These are phyloP conservation scores for Leptodirus hochenwartii DNA, from an alignment of 2,888 invertebrate species.

Conservation along the genomic window DNA sequence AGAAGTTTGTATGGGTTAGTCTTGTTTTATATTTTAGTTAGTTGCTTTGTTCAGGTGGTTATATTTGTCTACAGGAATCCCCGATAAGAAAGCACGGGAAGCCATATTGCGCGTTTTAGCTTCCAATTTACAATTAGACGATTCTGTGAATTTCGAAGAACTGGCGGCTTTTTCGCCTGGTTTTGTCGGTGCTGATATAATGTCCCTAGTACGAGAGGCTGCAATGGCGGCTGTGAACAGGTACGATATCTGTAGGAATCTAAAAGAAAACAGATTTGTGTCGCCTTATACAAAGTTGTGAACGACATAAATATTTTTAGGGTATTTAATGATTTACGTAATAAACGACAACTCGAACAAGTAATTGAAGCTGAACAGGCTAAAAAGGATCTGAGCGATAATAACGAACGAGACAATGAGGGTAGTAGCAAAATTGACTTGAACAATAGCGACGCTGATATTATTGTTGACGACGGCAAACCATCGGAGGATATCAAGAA, in stretches of 20 bases:
- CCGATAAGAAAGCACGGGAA: constrained; percentile 62
- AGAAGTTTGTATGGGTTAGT: constrained; percentile 85
- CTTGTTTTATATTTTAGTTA: too few relatives aligned
- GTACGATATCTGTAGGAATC: constrained; percentile 19
- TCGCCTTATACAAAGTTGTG: constrained; percentile 1
- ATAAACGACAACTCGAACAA: not conserved
- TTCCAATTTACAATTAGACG: constrained; percentile 44
- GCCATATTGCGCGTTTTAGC: constrained; percentile 63
- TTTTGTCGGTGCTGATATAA: constrained; percentile 88
- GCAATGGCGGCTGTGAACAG: constrained; percentile 73
- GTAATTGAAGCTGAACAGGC: constrained; percentile 4
- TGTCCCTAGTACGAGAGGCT: constrained; percentile 72
- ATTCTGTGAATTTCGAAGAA: constrained; percentile 49
- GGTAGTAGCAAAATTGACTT: constrained; percentile 1
- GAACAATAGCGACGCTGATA: constrained; percentile 8
- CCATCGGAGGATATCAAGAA: constrained; percentile 2
- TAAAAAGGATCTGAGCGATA: constrained; percentile 5
- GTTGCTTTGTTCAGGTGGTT: too few relatives aligned
- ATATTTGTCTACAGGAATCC: too few relatives aligned
- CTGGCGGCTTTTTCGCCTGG: constrained; percentile 84
- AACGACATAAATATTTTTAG: too few relatives aligned
- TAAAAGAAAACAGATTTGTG: constrained; percentile 5
- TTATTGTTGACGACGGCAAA: constrained; percentile 9
- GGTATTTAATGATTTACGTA: constrained; percentile 1
- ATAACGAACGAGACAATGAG: constrained; percentile 3